Evolutionary conservation across 2,888 invertebrate species (phyloP), one percentile per base, ranked within the genome.

Genomic region (Saturnia japonica): DNA sequence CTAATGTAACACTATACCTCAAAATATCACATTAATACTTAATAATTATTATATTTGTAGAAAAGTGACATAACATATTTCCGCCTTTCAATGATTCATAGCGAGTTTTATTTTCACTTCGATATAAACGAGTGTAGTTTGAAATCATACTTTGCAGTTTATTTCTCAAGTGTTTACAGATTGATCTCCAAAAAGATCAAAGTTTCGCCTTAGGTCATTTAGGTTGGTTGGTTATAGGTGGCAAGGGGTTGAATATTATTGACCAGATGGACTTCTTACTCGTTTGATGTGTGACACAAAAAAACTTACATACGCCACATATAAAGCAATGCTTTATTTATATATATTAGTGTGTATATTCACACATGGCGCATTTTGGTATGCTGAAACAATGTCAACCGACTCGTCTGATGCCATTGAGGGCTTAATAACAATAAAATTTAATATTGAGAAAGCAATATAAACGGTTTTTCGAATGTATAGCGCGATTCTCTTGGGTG

Each of bases 371-470:
- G 19, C 64, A 22, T 64, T 64, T 40, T 64, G 64, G 34, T 64
- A 40, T 19, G 64, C 40, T 64, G 64, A 64, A 64, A 64, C 40
- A 40, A 64, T 64, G 64, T 40, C 40, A 64, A 19, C 64, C 40
- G 19, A 40, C 2, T 64, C 64, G n/a, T 64, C 64, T 40, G 64
- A 40, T 64, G 40, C 64, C 64, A 64, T 64, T 40, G n/a, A 64
- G 22, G 19, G 40, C 6, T 40, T 16, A 64, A 64, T 64, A 64
- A 64, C 64, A 64, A 64, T 64, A 40, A 64, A 64, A 40, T 64
- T 34, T 64, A 64, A 64, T 64, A 64, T 64, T 64, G 64, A n/a
- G 40, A 40, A 64, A 64, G 40, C 34, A 11, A 64, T 19, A 64
- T 40, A 64, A 64, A 64, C 40, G 64, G 34, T 40, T 64, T 62